These are phyloP conservation scores for Deilephila elpenor DNA, from an alignment of 2,888 invertebrate species.

Conservation along the genomic window DNA sequence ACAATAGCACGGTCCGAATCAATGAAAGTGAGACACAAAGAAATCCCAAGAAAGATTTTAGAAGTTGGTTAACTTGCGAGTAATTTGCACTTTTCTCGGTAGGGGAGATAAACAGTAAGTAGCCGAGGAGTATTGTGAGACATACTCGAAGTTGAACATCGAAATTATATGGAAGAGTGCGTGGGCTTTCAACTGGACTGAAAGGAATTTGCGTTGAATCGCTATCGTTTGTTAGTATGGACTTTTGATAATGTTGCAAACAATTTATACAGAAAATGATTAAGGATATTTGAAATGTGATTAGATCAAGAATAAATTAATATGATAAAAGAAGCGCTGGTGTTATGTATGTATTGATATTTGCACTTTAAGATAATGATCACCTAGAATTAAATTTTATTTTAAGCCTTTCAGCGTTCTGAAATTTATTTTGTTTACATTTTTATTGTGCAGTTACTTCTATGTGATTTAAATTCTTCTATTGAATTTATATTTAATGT, in stretches of 20 bases:
- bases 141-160: conserved; percentile 71
- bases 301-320: too few relatives aligned
- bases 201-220: conserved; percentile 58
- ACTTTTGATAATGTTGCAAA: conserved; percentile 19
- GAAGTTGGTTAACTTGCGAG: conserved; percentile 57
- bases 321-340: too few relatives aligned
- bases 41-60: conserved; percentile 60
- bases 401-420: too few relatives aligned
- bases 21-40: conserved; percentile 65
- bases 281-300: too few relatives aligned
- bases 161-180: conserved; percentile 74
- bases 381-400: too few relatives aligned
- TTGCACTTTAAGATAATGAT: too few relatives aligned
- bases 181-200: conserved; percentile 60
- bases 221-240: conserved; percentile 23
- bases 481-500: too few relatives aligned
- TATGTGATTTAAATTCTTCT: too few relatives aligned
- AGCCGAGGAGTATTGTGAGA: conserved; percentile 42
- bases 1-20: conserved; percentile 55
- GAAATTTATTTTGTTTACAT: too few relatives aligned
- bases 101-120: conserved; percentile 47
- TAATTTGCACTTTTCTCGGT: conserved; percentile 66
- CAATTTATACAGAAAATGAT: neutral
- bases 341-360: too few relatives aligned
- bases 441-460: too few relatives aligned